A percentile compares a stretch with the other conserved stretches of the same genome.
Evolutionary conservation across 2,113 vertebrate species (phyloP).

Genomic region (Thermophis baileyi): DNA sequence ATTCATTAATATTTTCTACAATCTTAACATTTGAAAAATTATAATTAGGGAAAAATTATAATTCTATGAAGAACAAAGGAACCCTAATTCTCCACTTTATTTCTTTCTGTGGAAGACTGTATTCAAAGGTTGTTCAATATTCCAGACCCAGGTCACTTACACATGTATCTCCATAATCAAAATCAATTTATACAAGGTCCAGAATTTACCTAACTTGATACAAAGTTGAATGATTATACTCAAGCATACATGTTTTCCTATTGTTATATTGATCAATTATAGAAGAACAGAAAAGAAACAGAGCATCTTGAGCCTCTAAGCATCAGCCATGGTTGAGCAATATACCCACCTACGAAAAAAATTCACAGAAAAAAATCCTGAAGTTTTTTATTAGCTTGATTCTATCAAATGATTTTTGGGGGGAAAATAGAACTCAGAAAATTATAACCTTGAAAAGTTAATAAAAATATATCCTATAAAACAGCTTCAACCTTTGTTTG

Average conservation of each 20-base stretch:
- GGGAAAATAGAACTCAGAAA: background rate
- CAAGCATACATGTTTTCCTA: background rate
- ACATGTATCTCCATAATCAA: background rate
- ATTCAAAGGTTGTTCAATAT: background rate
- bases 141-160: background rate
- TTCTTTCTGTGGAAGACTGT: background rate
- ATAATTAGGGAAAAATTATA: background rate
- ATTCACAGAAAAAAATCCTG: background rate
- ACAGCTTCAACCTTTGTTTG: background rate
- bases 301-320: background rate
- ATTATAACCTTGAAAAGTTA: rapidly evolving
- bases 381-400: constrained; percentile 6
- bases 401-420: background rate
- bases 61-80: background rate
- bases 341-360: background rate
- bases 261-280: background rate
- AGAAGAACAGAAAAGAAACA: background rate
- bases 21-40: constrained; percentile 26
- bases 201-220: background rate
- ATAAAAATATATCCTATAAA: background rate
- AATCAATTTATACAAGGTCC: background rate
- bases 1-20: background rate
- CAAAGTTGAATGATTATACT: background rate
- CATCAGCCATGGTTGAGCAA: background rate
- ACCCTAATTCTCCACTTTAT: background rate